Conservation (phyloP, 1,140 invertebrate species). For the Ridgeia piscesae region DNA sequence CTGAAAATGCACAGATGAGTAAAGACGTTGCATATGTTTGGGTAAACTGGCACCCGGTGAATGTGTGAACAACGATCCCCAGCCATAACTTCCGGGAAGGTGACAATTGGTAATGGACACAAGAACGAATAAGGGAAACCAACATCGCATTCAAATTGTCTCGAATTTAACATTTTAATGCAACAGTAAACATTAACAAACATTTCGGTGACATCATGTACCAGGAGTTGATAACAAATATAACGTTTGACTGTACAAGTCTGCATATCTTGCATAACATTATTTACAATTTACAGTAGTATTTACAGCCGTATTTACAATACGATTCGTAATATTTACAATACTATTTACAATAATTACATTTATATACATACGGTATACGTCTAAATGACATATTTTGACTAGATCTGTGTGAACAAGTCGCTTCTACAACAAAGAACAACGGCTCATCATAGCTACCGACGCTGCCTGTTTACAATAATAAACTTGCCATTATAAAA, state of each 20-base stretch:
- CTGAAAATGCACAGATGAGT: too few species aligned
- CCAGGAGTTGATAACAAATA: not conserved
- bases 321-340: not conserved
- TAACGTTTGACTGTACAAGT: not conserved
- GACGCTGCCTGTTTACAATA: too few species aligned
- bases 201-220: not conserved
- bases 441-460: too few species aligned
- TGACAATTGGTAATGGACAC: not conserved
- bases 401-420: not conserved
- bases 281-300: not conserved
- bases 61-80: too few species aligned
- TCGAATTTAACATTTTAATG: not conserved
- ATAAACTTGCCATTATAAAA: too few species aligned
- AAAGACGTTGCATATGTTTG: not conserved
- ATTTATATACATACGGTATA: not conserved
- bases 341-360: not conserved
- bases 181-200: not conserved
- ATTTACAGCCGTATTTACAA: too few species aligned
- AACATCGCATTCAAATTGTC: not conserved
- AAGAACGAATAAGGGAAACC: not conserved
- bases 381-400: not conserved
- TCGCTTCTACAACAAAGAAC: too few species aligned
- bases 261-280: not conserved
- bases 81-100: not conserved
- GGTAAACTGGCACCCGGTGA: not conserved